A percentile compares a stretch with the other conserved stretches of the same genome.
phyloP scores from a whole-genome alignment of 2,888 invertebrate genomes.

The Cenopis cana region DNA sequence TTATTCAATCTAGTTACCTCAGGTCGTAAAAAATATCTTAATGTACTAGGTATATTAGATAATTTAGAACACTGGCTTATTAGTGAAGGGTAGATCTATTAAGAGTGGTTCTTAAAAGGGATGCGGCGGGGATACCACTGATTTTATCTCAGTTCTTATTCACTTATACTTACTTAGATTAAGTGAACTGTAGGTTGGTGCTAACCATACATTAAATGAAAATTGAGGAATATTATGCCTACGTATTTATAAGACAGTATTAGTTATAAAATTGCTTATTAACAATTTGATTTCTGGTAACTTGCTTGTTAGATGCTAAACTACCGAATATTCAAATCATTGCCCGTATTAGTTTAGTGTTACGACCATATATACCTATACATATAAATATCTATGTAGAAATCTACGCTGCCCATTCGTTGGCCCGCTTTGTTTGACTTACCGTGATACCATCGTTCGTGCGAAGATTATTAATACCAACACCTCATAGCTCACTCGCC shows the following conservation, averaged over 20 bases:
- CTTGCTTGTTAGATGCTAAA: background rate
- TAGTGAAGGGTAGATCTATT: conserved; percentile 66
- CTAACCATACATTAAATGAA: too few relatives aligned
- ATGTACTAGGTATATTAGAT: conserved; percentile 15
- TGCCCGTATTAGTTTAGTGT: background rate
- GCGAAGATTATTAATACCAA: conserved; percentile 21
- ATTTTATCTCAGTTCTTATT: conserved; percentile 44
- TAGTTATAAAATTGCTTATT: too few relatives aligned
- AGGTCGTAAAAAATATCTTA: too few relatives aligned
- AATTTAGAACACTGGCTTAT: conserved; percentile 53
- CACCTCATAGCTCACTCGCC: conserved; percentile 18
- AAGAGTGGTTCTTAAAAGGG: conserved; percentile 60
- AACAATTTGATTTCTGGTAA: too few relatives aligned
- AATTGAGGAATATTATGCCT: too few relatives aligned
- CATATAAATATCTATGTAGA: background rate
- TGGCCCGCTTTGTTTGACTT: conserved; percentile 3
- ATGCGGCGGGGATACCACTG: conserved; percentile 54
- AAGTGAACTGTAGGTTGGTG: background rate
- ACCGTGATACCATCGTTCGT: conserved; percentile 17
- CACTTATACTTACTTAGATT: too few relatives aligned
- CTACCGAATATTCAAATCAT: background rate
- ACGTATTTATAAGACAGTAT: too few relatives aligned
- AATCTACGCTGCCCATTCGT: background rate
- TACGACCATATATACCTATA: background rate
- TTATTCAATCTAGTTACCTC: too few relatives aligned